phyloP scores from a whole-genome alignment of 1,140 invertebrate species.

The Sycophaga agraensis region DNA sequence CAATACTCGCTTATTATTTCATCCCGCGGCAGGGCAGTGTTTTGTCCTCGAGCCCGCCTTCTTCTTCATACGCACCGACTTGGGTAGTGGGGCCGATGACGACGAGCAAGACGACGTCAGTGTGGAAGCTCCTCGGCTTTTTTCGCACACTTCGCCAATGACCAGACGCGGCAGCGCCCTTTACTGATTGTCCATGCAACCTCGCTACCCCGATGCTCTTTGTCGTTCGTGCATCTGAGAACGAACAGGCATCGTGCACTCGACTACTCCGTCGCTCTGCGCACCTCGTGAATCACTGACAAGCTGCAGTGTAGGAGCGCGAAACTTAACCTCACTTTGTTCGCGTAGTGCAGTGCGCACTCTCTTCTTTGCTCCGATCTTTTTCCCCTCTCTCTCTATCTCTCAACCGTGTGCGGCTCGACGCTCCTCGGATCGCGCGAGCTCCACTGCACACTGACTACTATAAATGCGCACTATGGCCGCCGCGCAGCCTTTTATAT shows the following conservation, averaged over 20 bases:
- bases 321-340: conserved; percentile 21
- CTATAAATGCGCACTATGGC: conserved; percentile 8
- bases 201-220: too few species aligned
- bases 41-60: neutral
- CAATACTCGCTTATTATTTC: conserved; percentile 43
- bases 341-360: too few species aligned
- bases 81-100: neutral
- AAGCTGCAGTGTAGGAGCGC: too few species aligned
- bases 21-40: conserved; percentile 35
- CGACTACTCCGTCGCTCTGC: too few species aligned
- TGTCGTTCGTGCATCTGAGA: too few species aligned
- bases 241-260: too few species aligned
- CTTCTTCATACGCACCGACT: too few species aligned
- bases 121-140: neutral
- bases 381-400: neutral
- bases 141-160: neutral
- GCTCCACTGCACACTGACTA: too few species aligned
- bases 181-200: neutral
- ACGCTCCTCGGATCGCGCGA: too few species aligned
- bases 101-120: too few species aligned
- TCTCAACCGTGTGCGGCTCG: too few species aligned
- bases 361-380: neutral
- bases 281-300: too few species aligned
- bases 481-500: neutral
- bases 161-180: neutral